Percentiles rank a stretch among this genome's conserved stretches.
Conservation (phyloP, 2,797 vertebrate species). For the Lutjanus campechanus region DNA sequence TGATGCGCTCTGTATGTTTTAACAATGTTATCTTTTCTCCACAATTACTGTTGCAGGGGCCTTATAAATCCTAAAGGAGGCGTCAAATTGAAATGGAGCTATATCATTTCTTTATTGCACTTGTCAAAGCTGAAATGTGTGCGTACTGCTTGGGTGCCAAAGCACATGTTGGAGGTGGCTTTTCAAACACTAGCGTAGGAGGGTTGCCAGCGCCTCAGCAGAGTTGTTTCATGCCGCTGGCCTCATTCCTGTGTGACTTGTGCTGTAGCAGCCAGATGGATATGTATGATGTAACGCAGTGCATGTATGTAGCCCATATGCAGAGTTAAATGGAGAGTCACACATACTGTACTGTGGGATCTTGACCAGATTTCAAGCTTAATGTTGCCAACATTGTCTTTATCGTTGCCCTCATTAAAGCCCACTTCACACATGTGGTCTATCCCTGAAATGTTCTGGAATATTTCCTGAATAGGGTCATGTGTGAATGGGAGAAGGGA, state of each 20-base stretch:
- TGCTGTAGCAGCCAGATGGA: constrained; percentile 28
- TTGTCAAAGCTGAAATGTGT: constrained; percentile 64
- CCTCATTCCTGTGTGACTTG: constrained; percentile 41
- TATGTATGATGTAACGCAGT: constrained; percentile 28
- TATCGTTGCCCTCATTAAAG: neutral
- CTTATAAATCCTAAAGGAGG: constrained; percentile 70
- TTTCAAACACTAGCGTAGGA: constrained; percentile 39
- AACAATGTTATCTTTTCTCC: constrained; percentile 65
- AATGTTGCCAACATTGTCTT: neutral
- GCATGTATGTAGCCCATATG: constrained; percentile 12
- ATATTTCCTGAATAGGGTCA: too few relatives aligned
- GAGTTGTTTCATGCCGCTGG: constrained; percentile 45
- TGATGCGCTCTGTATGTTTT: constrained; percentile 46
- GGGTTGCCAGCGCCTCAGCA: constrained; percentile 34
- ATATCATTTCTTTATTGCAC: constrained; percentile 73
- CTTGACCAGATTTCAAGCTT: neutral
- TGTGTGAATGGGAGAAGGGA: too few relatives aligned
- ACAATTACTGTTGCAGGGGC: constrained; percentile 26
- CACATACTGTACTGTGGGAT: neutral
- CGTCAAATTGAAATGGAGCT: constrained; percentile 61
- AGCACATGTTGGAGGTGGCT: constrained; percentile 68
- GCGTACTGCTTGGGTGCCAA: constrained; percentile 49
- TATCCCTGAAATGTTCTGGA: too few relatives aligned
- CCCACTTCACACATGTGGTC: too few relatives aligned
- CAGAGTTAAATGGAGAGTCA: neutral